phyloP scores from a whole-genome alignment of 92 coral and sea anemone genomes.

The Paragorgia papillata region DNA sequence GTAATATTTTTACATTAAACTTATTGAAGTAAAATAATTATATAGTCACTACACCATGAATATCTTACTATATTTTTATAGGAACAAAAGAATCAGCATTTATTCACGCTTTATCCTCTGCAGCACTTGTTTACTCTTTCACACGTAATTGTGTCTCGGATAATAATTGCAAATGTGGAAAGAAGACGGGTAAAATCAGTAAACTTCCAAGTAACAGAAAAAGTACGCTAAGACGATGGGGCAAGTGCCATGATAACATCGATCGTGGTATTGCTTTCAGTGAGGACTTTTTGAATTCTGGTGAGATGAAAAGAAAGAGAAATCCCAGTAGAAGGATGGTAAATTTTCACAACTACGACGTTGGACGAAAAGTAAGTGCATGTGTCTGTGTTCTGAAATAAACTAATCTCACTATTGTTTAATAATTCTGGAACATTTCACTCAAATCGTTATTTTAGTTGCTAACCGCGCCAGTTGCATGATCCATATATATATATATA shows the following conservation, averaged over 20 bases:
- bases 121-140: slow-evolving; percentile 85
- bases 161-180: slow-evolving; percentile 73
- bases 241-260: slow-evolving; percentile 87
- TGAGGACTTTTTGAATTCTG: slow-evolving; percentile 65
- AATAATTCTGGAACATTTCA: no score
- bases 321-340: slow-evolving; percentile 62
- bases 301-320: slow-evolving; percentile 50
- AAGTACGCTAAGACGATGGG: slow-evolving; percentile 70
- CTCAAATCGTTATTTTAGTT: no score
- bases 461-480: no score
- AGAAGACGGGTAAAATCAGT: slow-evolving; percentile 61
- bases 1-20: no score
- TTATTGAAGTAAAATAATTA: no score
- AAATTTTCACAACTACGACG: slow-evolving; percentile 83
- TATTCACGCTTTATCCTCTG: slow-evolving; percentile 76
- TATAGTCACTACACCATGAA: no score
- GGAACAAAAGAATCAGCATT: slow-evolving; percentile 91
- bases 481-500: no score
- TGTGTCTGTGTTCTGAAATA: no score
- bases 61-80: no score
- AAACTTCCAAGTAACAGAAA: not conserved
- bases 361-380: slow-evolving; percentile 82
- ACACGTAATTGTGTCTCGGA: slow-evolving; percentile 86
- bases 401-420: no score
- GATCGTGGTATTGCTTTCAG: slow-evolving; percentile 79